Conservation (phyloP, 2,888 invertebrate genomes). For the Nephrocerus scutellatus region DNA sequence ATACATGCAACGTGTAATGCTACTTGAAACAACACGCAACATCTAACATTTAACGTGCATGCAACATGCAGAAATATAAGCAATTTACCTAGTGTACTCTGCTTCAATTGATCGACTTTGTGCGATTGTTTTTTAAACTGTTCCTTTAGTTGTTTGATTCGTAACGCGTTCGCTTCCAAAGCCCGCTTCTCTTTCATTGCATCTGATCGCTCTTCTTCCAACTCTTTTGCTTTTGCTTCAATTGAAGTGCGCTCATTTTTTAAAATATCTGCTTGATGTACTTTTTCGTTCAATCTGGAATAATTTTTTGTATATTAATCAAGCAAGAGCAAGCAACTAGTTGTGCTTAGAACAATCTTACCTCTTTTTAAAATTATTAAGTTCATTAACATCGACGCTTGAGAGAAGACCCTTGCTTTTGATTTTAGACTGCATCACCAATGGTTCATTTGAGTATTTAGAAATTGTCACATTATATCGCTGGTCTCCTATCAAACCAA, state of each 20-base stretch:
- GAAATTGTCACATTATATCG: constrained; percentile 55
- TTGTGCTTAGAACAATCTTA: constrained; percentile 12
- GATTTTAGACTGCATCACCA: constrained; percentile 54
- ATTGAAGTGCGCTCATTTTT: constrained; percentile 30
- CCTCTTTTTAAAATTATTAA: constrained; percentile 35
- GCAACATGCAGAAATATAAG: no score
- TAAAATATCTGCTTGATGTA: constrained; percentile 26
- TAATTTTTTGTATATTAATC: neutral
- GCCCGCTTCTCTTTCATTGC: constrained; percentile 33
- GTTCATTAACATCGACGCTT: constrained; percentile 52
- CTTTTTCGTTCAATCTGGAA: constrained; percentile 24
- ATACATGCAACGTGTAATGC: no score
- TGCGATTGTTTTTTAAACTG: constrained; percentile 25
- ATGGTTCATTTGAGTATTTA: constrained; percentile 57
- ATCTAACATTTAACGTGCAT: no score
- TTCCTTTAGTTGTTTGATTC: constrained; percentile 23
- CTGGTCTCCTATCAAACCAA: constrained; percentile 50
- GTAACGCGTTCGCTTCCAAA: constrained; percentile 27
- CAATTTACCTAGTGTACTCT: constrained; percentile 25
- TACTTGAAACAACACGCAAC: no score
- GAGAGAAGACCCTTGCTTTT: constrained; percentile 52
- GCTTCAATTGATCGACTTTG: constrained; percentile 23
- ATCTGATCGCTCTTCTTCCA: constrained; percentile 34
- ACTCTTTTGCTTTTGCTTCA: constrained; percentile 29
- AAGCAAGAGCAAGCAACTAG: neutral